phyloP scores from a whole-genome alignment of 1,140 invertebrate genomes.

The Aradophagus sp. region DNA sequence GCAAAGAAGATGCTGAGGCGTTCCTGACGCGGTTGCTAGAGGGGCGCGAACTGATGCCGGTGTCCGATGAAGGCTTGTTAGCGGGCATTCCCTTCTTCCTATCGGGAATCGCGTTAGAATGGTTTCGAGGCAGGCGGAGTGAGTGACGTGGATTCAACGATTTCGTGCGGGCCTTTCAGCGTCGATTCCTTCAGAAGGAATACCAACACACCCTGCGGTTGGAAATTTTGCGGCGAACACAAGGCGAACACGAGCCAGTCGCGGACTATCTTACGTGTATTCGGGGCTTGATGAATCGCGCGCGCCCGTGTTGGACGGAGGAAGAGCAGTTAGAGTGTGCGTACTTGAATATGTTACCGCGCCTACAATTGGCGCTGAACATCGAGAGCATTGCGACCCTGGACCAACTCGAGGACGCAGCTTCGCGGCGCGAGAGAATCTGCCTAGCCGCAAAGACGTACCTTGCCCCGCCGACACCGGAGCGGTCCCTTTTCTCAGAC shows the following conservation, averaged over 20 bases:
- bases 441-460: neutral
- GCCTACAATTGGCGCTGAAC: conserved; percentile 22
- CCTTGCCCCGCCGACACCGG: conserved; percentile 5
- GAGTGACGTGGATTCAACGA: conserved; percentile 4
- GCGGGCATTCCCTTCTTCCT: conserved; percentile 9
- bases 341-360: conserved; percentile 30
- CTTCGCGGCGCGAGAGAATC: neutral
- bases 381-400: neutral
- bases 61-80: neutral
- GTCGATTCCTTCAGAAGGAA: conserved; percentile 5
- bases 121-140: conserved; percentile 5
- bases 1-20: neutral
- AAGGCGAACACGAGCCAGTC: conserved; percentile 29
- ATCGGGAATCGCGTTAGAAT: conserved; percentile 5
- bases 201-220: conserved; percentile 19
- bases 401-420: conserved; percentile 3
- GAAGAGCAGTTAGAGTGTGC: conserved; percentile 22
- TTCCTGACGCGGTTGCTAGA: neutral
- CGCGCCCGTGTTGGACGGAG: conserved; percentile 17
- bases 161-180: conserved; percentile 5
- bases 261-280: conserved; percentile 3
- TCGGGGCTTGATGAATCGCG: conserved; percentile 13
- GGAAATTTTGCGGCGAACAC: conserved; percentile 26
- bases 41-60: conserved; percentile 5
- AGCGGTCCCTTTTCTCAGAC: conserved; percentile 3